Evolutionary conservation across 2,888 invertebrate genomes (phyloP).

Genomic region (Epirrhoe alternata): DNA sequence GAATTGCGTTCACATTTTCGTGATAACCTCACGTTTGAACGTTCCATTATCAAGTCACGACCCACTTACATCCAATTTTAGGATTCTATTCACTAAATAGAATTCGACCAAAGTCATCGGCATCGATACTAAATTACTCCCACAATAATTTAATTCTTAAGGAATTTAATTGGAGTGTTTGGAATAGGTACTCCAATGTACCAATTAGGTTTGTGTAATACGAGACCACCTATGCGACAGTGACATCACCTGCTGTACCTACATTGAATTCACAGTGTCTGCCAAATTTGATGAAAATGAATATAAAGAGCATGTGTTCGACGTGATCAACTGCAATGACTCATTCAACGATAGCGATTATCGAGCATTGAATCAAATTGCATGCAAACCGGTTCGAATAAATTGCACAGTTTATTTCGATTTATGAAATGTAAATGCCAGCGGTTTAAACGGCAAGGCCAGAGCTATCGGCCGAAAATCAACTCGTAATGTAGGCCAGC

Average conservation of each 20-base stretch:
- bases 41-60: conserved; percentile 65
- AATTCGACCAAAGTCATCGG: conserved; percentile 49
- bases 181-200: not conserved
- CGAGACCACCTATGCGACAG: conserved; percentile 22
- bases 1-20: conserved; percentile 60
- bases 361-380: conserved; percentile 67
- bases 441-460: conserved; percentile 75
- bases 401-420: conserved; percentile 70
- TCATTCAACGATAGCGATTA: conserved; percentile 60
- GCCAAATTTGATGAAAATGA: conserved; percentile 50
- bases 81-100: conserved; percentile 59
- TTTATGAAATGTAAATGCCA: conserved; percentile 77
- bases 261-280: conserved; percentile 35
- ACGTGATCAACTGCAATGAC: conserved; percentile 54
- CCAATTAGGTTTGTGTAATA: too few relatives aligned
- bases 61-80: conserved; percentile 57
- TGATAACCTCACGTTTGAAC: conserved; percentile 62
- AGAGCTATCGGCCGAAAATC: conserved; percentile 77
- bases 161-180: too few relatives aligned
- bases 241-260: conserved; percentile 56
- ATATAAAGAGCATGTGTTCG: conserved; percentile 57
- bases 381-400: conserved; percentile 69
- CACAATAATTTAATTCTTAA: conserved; percentile 12
- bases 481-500: conserved; percentile 78
- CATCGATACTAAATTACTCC: conserved; percentile 15